These are phyloP conservation scores for Linyphia triangularis DNA, from an alignment of 2,888 invertebrate species.

Conservation along the genomic window DNA sequence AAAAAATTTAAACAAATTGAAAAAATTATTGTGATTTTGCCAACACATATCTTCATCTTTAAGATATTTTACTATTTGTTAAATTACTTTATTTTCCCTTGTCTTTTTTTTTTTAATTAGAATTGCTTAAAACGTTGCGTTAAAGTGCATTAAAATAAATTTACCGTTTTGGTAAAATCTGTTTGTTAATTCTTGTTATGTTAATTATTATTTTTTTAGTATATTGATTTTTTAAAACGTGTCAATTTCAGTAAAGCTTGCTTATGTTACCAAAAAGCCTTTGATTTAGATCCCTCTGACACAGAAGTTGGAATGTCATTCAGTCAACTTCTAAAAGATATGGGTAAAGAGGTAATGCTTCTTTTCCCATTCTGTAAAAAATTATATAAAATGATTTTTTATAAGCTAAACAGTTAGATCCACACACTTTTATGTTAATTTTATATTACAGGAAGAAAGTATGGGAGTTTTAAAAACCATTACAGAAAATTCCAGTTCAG, in stretches of 20 bases:
- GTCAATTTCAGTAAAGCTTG: conserved; percentile 83
- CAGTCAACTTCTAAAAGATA: conserved; percentile 87
- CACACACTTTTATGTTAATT: background rate
- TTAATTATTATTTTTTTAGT: background rate
- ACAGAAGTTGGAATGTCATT: conserved; percentile 86
- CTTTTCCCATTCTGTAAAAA: background rate
- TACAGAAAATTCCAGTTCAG: conserved; percentile 49
- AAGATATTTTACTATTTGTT: no score
- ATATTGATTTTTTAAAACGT: background rate
- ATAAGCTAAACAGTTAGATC: background rate
- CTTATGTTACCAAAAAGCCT: conserved; percentile 91
- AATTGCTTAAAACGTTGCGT: no score
- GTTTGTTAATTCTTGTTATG: no score
- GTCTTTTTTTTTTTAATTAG: no score
- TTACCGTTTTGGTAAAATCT: no score
- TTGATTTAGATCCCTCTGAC: conserved; percentile 86
- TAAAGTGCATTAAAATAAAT: no score
- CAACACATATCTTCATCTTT: no score
- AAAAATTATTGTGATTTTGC: no score
- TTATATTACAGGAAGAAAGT: conserved; percentile 68
- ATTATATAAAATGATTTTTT: background rate
- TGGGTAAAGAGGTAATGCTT: conserved; percentile 84
- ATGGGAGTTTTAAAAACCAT: conserved; percentile 57
- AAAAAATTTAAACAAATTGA: no score
- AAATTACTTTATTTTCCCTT: no score